Evolutionary conservation across 2,113 vertebrate species (phyloP).

Genomic region (Dermatemys mawii): DNA sequence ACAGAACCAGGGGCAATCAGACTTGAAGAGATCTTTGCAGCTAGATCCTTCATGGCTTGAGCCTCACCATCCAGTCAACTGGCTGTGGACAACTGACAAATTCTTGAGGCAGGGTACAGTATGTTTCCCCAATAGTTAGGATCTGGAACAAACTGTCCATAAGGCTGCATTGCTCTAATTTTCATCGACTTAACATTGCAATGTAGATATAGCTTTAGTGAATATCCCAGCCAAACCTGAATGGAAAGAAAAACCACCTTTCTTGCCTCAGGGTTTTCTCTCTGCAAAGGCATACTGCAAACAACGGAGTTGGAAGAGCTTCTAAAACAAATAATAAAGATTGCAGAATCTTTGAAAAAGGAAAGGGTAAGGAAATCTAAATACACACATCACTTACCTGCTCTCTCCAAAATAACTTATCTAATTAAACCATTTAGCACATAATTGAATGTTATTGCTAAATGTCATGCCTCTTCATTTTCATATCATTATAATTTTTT

Average conservation of each 20-base stretch:
- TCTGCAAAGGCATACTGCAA: background rate
- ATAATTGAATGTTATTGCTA: background rate
- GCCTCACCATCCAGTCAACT: too few relatives aligned
- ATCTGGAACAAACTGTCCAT: too few relatives aligned
- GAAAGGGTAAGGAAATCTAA: background rate
- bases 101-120: too few relatives aligned
- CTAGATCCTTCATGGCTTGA: too few relatives aligned
- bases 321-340: background rate
- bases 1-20: too few relatives aligned
- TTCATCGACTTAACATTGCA: too few relatives aligned
- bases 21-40: too few relatives aligned
- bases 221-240: background rate
- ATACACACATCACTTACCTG: background rate
- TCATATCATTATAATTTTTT: background rate
- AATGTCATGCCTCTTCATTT: background rate
- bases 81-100: too few relatives aligned
- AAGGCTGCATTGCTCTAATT: too few relatives aligned
- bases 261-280: background rate
- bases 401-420: background rate
- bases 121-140: too few relatives aligned
- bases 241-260: background rate
- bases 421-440: conserved; percentile 26
- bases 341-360: background rate
- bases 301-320: background rate
- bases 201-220: too few relatives aligned